These are phyloP conservation scores for Leucoraja erinaceus DNA, from an alignment of 2,113 vertebrate genomes.

Conservation along the genomic window DNA sequence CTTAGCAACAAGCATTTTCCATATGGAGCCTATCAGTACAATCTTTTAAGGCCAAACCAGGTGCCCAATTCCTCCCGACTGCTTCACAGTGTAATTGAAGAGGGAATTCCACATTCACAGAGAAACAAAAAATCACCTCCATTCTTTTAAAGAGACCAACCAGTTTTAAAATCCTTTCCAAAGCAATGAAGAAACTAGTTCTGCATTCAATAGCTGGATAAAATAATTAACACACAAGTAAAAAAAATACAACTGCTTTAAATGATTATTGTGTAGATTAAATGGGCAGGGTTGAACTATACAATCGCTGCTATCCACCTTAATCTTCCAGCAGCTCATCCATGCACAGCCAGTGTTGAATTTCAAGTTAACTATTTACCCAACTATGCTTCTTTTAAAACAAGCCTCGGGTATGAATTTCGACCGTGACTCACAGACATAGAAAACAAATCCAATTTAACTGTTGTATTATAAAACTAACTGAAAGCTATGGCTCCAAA, in stretches of 20 bases:
- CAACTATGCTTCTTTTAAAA: neutral
- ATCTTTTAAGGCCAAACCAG: constrained; percentile 28
- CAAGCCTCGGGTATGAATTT: neutral
- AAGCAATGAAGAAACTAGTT: neutral
- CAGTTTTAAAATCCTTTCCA: neutral
- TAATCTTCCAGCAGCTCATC: neutral
- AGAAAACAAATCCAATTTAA: neutral
- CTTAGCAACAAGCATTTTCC: constrained; percentile 32
- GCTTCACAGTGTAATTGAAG: neutral
- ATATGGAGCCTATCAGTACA: constrained; percentile 23
- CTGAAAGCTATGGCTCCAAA: neutral
- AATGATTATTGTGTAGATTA: neutral
- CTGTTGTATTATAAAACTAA: neutral
- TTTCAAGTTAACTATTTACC: constrained; percentile 36
- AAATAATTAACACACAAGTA: neutral
- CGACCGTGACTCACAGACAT: neutral
- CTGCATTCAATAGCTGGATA: neutral
- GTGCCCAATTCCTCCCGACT: neutral
- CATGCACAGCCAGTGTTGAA: constrained; percentile 7
- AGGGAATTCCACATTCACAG: neutral
- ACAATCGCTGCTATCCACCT: neutral
- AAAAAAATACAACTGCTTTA: neutral
- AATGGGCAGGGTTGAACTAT: neutral
- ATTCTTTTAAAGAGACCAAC: neutral
- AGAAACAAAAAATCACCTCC: neutral